phyloP scores from a whole-genome alignment of 2,113 vertebrate species.

The Urocynchramus pylzowi region DNA sequence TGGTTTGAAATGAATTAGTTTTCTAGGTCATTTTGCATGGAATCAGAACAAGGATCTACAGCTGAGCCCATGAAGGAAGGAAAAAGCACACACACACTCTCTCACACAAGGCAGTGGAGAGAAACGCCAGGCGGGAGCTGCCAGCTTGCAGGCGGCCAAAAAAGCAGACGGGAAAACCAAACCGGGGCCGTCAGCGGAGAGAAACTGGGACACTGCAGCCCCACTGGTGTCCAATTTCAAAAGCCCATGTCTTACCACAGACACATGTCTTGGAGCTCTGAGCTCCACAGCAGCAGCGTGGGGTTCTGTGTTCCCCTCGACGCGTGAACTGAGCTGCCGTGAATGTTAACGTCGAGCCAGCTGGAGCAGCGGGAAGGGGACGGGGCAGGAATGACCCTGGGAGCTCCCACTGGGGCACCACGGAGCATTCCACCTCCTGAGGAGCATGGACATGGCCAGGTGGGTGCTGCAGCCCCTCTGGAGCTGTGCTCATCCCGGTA shows the following conservation, averaged over 20 bases:
- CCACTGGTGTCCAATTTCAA: constrained; percentile 39
- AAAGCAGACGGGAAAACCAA: constrained; percentile 67
- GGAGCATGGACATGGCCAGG: fast-evolving
- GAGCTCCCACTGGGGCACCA: neutral
- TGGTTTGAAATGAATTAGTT: constrained; percentile 40
- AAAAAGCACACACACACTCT: neutral
- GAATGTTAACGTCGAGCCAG: neutral
- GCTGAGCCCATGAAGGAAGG: constrained; percentile 32
- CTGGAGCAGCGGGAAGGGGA: neutral
- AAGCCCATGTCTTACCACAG: constrained; percentile 45
- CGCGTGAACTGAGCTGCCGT: neutral
- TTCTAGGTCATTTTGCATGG: constrained; percentile 65
- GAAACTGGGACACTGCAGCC: constrained; percentile 42
- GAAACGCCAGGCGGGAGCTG: constrained; percentile 1
- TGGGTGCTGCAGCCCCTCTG: neutral
- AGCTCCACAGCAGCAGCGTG: neutral
- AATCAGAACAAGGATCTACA: constrained; percentile 47
- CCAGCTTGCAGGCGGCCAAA: constrained; percentile 49
- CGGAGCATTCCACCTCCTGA: neutral
- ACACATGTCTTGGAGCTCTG: constrained; percentile 37
- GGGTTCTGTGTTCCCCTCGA: constrained; percentile 1
- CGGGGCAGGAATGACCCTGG: neutral
- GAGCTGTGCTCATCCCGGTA: fast-evolving
- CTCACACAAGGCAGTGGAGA: constrained; percentile 16
- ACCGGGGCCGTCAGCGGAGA: constrained; percentile 15